Percentiles rank a stretch among this genome's conserved stretches.
Evolutionary conservation across 2,797 vertebrate genomes (phyloP).

Genomic region (Aulostomus chinensis): DNA sequence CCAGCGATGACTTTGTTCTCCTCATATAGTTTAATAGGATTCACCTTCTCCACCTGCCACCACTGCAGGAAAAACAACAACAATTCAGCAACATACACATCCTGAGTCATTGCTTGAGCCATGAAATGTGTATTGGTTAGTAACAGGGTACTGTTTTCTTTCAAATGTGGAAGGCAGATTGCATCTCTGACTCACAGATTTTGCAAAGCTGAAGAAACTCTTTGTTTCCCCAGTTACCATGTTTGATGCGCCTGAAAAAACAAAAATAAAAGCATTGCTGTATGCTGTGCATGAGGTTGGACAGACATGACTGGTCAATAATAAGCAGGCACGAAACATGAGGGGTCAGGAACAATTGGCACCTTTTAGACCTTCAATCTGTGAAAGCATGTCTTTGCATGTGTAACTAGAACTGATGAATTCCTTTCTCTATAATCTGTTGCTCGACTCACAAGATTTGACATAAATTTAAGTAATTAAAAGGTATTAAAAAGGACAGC

Average conservation of each 20-base stretch:
- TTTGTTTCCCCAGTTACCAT: conserved; percentile 99
- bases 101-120: conserved; percentile 19
- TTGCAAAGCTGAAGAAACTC: conserved; percentile 99
- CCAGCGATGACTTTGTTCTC: conserved; percentile 99
- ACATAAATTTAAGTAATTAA: conserved; percentile 36
- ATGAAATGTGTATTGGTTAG: conserved; percentile 40
- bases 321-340: conserved; percentile 27
- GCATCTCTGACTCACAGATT: conserved; percentile 89
- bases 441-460: conserved; percentile 34
- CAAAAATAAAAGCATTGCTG: conserved; percentile 63
- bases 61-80: conserved; percentile 88
- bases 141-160: conserved; percentile 21
- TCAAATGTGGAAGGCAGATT: conserved; percentile 42
- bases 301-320: conserved; percentile 42
- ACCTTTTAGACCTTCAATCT: conserved; percentile 49
- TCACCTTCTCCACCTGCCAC: conserved; percentile 99
- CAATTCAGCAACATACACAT: no score
- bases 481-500: conserved; percentile 17
- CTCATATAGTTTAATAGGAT: conserved; percentile 98
- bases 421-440: conserved; percentile 32
- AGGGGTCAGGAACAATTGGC: conserved; percentile 21
- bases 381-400: conserved; percentile 41
- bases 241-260: conserved; percentile 94
- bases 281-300: conserved; percentile 31
- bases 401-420: conserved; percentile 37